Base-by-base conservation (phyloP, 2,888 invertebrate genomes). In the Caenorhabditis sp. region DNA sequence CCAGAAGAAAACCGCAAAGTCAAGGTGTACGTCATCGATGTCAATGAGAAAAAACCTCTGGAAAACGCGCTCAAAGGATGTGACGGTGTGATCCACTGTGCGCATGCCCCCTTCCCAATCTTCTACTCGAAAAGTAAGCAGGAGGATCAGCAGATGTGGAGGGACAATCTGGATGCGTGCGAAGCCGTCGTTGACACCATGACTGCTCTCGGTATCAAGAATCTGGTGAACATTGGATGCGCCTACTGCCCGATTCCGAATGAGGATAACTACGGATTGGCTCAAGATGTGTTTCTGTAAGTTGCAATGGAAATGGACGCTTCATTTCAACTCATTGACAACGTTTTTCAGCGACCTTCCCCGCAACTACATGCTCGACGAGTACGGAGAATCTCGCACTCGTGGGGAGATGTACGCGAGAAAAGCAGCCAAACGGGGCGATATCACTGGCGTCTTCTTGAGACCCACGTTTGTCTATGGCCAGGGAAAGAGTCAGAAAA, bases 251-350 rank as follows among this genome's bases (percentile, higher is more conserved):
- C 88, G 26, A 82, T 90, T 26, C 89, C 89, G 6, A 70, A 84
- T 26, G 87, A 87, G 20, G 90, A 90, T 72, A 90, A 90, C 64
- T 90, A 89, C 64, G 90, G 90, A 35, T 68, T 87, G 3, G 85
- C 88, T 9, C 90, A 89, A 77, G 87, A 88, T 18, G 86, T 88
- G 15, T 86, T 85, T 64, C 74, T 69, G 84, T 83, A 60, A 76
- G 84, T 78, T 53, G 15, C 9, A 9, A 32, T 32, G 32, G 32
- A 32, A n/a, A n/a, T n/a, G n/a, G n/a, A n/a, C n/a, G n/a, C n/a
- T n/a, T n/a, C n/a, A n/a, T n/a, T n/a, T n/a, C n/a, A n/a, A n/a
- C n/a, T n/a, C n/a, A n/a, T n/a, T n/a, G n/a, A n/a, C 28, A 11
- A 13, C 6, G 6, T 18, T 40, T 70, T 79, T n/a, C 67, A 85